A percentile compares a stretch with the other conserved stretches of the same genome.
phyloP scores from a whole-genome alignment of 2,797 vertebrate species.

The Masticophis lateralis region DNA sequence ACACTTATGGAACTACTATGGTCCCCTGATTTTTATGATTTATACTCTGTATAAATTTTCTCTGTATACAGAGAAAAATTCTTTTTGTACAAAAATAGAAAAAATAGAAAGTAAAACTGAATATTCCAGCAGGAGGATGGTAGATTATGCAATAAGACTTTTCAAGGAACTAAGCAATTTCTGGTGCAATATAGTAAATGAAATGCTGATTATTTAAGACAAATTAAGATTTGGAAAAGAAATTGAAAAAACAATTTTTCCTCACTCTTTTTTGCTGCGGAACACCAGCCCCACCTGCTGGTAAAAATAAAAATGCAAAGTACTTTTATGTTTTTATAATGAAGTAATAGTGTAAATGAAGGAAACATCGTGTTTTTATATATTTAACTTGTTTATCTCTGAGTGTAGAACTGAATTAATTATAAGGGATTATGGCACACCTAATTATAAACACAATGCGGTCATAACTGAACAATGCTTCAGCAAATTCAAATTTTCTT shows the following conservation, averaged over 20 bases:
- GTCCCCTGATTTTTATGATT: neutral
- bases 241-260: neutral
- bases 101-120: constrained; percentile 13
- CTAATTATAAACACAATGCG: neutral
- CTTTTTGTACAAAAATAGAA: neutral
- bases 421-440: neutral
- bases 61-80: neutral
- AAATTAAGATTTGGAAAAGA: neutral
- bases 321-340: neutral
- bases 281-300: constrained; percentile 69
- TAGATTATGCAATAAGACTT: constrained; percentile 2
- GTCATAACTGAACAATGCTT: neutral
- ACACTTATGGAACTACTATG: neutral
- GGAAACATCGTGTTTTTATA: neutral
- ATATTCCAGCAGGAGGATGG: neutral
- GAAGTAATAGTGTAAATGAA: neutral
- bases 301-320: constrained; percentile 22
- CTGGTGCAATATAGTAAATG: neutral
- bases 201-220: neutral
- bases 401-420: neutral
- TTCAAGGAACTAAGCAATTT: constrained; percentile 8
- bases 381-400: neutral
- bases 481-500: neutral
- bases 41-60: neutral
- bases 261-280: constrained; percentile 36